Conservation (phyloP, 2,888 invertebrate species). For the Nemapogon koenigi region DNA sequence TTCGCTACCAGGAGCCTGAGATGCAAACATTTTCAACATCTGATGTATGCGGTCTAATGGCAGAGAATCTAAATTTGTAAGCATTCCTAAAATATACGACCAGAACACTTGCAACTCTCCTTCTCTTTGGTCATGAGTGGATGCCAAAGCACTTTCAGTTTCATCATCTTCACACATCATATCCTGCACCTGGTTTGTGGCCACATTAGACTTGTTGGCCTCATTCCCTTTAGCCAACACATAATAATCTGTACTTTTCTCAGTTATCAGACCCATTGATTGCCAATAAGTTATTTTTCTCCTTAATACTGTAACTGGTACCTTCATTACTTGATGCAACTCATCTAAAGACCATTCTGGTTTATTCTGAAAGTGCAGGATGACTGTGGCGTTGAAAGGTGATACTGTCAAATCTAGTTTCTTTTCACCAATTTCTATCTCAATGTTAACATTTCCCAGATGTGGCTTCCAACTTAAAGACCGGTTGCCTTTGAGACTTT, state of each 20-base stretch:
- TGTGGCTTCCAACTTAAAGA: conserved; percentile 94
- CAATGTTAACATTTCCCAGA: conserved; percentile 88
- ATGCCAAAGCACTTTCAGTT: conserved; percentile 92
- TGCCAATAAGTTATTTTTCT: conserved; percentile 94
- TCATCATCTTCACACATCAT: conserved; percentile 89
- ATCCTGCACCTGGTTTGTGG: conserved; percentile 61
- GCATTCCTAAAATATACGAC: conserved; percentile 97
- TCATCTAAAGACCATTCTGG: conserved; percentile 88
- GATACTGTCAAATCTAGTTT: conserved; percentile 84
- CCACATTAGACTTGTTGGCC: conserved; percentile 59
- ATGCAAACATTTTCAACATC: conserved; percentile 96
- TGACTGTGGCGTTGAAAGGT: conserved; percentile 92
- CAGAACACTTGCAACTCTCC: conserved; percentile 94
- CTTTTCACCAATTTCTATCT: conserved; percentile 85
- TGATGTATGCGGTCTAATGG: conserved; percentile 93
- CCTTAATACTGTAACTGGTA: conserved; percentile 84
- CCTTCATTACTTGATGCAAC: conserved; percentile 82
- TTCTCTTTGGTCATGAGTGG: conserved; percentile 91
- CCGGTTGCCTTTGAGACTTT: conserved; percentile 89
- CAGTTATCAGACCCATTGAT: conserved; percentile 85
- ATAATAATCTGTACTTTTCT: conserved; percentile 77
- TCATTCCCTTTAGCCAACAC: conserved; percentile 71
- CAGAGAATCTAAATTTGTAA: conserved; percentile 91
- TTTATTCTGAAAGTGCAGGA: conserved; percentile 91
- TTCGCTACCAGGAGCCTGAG: conserved; percentile 89